Base-by-base conservation (phyloP, 2,888 invertebrate species). In the Deladenus siricidicola region DNA sequence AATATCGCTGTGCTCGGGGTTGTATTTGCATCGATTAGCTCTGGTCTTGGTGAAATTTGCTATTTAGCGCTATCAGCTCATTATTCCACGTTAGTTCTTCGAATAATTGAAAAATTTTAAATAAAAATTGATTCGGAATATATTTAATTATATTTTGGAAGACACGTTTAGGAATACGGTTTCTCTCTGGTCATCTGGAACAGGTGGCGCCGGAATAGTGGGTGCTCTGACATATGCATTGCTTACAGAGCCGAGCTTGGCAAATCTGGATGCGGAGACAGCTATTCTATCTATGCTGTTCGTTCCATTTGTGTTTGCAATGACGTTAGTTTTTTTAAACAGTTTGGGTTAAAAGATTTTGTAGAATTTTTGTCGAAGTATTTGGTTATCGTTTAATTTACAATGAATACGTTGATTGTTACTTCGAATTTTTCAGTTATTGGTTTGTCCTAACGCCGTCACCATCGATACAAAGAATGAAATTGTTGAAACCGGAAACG, bases 161-260 rank as follows among this genome's bases (percentile, higher is more conserved):
- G 14, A 34, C 14, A 10, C 14, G 39, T 70, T 29, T 69, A 88
- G 88, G 78, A 85, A 86, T 79, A 86, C 86, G 0, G 85, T 89
- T 21, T 88, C 88, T 1, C 85, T 88, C 1, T 89, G 89, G 88
- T 88, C 89, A 21, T 89, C 88, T 3, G 89, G 89, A 10, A 89
- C 89, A 0, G 30, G 80, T 17, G 87, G 86, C 42, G 89, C 89
- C 49, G 89, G 89, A 47, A 83, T 64, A 19, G 89, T 62, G 42
- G 68, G 73, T 0, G 66, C 72, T 0, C 68, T 74, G 8, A 14
- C 51, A 2, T 67, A 65, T 47, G 86, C 88, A 6, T 84, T 84
- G 1, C 79, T 89, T 17, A 84, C 85, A 42, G 75, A 83, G 29
- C 79, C 85, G 6, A 83, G 85, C 28, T 78, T 88, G 65, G 71